Conservation (phyloP, 1,140 invertebrate species). For the Drosophila cardini region DNA sequence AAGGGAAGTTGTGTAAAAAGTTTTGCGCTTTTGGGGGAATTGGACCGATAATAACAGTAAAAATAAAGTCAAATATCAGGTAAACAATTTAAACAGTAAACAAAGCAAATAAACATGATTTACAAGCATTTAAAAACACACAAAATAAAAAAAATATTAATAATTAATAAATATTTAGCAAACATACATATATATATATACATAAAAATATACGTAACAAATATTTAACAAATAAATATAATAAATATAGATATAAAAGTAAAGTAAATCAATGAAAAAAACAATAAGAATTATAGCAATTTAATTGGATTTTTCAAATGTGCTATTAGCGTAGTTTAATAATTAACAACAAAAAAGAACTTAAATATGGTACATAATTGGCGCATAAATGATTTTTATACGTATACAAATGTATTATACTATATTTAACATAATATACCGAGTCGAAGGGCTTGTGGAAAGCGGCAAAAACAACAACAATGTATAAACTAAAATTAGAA, state of each 20-base stretch:
- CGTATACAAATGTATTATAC: constrained; percentile 64
- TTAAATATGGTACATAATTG: constrained; percentile 36
- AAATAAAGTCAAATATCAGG: constrained; percentile 68
- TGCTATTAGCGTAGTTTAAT: constrained; percentile 78
- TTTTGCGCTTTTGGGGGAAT: constrained; percentile 11
- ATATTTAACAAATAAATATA: constrained; percentile 62
- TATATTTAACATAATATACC: constrained; percentile 46
- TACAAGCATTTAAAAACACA: constrained; percentile 71
- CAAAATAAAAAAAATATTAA: constrained; percentile 8
- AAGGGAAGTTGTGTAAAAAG: neutral
- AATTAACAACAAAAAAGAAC: constrained; percentile 39
- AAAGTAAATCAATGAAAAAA: constrained; percentile 23
- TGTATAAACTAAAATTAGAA: constrained; percentile 39
- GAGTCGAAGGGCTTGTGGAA: constrained; percentile 33
- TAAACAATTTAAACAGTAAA: constrained; percentile 65
- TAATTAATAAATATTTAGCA: constrained; percentile 43
- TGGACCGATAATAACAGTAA: constrained; percentile 28
- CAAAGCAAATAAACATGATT: constrained; percentile 68
- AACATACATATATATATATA: constrained; percentile 52
- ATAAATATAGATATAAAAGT: constrained; percentile 45
- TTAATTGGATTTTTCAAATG: constrained; percentile 72
- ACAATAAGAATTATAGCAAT: constrained; percentile 38
- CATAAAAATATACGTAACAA: constrained; percentile 68
- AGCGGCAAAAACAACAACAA: constrained; percentile 28
- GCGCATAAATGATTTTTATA: constrained; percentile 72